Evolutionary conservation across 1,140 invertebrate species (phyloP), one percentile per base, ranked within the genome.

Genomic region (Bombus consobrinus): DNA sequence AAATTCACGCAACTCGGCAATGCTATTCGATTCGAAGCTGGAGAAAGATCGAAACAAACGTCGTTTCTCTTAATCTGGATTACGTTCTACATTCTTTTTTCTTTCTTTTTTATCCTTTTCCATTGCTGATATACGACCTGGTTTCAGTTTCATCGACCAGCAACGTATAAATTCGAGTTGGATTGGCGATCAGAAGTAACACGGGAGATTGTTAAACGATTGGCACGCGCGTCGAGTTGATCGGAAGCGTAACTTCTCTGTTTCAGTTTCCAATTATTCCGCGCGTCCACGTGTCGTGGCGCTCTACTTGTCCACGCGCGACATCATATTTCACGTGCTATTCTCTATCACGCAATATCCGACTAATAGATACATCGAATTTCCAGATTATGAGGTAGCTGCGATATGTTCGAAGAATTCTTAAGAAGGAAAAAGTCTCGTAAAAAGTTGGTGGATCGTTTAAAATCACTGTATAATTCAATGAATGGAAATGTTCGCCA

Each of bases 221-320:
- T 59, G 82, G 75, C 66, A 68, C 62, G 53, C 73, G 37, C 34
- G 28, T 57, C 73, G 37, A 71, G 8, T 15, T 62, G 62, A 75
- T 68, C 39, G 43, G 6, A 57, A 77, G 34, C 66, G 82, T 79
- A 71, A 79, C 82, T 84, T 78, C 47, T 57, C 66, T 57, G n/a
- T 84, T 84, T 79, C 66, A 79, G 47, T 84, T 83, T 41, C 47
- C 76, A 78, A 84, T 79, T 84, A 84, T 84, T 72, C 76, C 73
- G n/a, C 34, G 47, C 41, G 47, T 4, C n/a, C 57, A 18, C 47
- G 53, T 53, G 37, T n/a, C 74, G 47, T 25, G 3, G 82, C 32
- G n/a, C 41, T 39, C 18, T 74, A 62, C 43, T 62, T 39, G 76
- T 71, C 37, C 82, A 83, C 75, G 75, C 37, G 59, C 39, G 62